Evolutionary conservation across 2,797 vertebrate species (phyloP).

Genomic region (Cyprinodon diabolis): DNA sequence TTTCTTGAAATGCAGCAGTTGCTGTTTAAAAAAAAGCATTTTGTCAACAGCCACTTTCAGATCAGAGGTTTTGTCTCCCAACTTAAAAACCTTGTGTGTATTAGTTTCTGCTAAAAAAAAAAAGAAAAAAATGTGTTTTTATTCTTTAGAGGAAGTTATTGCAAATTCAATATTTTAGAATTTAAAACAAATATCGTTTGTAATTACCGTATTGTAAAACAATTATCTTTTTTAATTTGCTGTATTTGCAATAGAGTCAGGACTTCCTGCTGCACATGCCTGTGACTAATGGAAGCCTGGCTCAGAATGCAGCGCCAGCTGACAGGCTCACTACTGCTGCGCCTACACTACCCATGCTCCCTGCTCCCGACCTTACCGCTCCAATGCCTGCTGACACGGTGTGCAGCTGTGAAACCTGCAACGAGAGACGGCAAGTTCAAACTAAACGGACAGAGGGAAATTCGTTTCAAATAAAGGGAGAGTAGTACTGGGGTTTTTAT

Average conservation of each 20-base stretch:
- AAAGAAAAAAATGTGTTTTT: no score
- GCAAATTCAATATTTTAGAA: not conserved
- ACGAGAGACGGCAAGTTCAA: slow-evolving; percentile 88
- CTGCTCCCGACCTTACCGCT: slow-evolving; percentile 83
- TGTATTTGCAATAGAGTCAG: slow-evolving; percentile 81
- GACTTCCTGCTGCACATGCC: slow-evolving; percentile 96
- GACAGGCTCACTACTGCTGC: slow-evolving; percentile 85
- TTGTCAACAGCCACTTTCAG: not conserved
- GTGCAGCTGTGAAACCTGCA: slow-evolving; percentile 95
- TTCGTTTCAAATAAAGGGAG: not conserved
- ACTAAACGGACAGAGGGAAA: not conserved
- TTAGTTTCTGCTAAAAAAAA: not conserved
- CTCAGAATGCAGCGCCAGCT: slow-evolving; percentile 81
- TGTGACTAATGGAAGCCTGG: slow-evolving; percentile 85
- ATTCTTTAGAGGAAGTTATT: not conserved
- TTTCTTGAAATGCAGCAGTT: slow-evolving; percentile 31
- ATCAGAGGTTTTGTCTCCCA: not conserved
- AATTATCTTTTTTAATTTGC: not conserved
- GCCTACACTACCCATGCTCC: slow-evolving; percentile 85
- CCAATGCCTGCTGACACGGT: slow-evolving; percentile 84
- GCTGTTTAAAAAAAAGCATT: not conserved
- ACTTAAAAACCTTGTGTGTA: not conserved
- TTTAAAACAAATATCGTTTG: not conserved
- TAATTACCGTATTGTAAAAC: not conserved
- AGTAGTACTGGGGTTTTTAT: not conserved